A percentile compares a stretch with the other conserved stretches of the same genome.
These are phyloP conservation scores for Cyprinella venusta DNA, from an alignment of 2,797 vertebrate genomes.

Conservation along the genomic window DNA sequence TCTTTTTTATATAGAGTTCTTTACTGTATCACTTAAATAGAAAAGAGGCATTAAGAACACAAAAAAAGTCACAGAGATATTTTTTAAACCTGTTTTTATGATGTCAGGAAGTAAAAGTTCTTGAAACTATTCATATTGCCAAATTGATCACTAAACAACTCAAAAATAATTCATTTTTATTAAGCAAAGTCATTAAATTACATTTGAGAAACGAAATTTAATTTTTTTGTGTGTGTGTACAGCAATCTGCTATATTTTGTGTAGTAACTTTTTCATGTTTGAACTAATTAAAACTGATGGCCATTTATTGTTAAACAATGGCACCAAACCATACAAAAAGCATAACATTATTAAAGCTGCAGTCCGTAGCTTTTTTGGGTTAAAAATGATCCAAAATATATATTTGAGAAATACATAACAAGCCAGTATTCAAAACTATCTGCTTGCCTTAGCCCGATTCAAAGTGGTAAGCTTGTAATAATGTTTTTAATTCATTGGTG, in stretches of 20 bases:
- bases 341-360: background rate
- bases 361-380: too few relatives aligned
- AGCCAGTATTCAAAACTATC: too few relatives aligned
- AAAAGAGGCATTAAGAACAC: background rate
- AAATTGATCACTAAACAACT: background rate
- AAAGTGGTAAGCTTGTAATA: too few relatives aligned
- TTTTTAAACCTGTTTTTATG: background rate
- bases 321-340: background rate
- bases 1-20: too few relatives aligned
- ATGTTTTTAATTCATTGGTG: too few relatives aligned
- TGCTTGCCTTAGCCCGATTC: too few relatives aligned
- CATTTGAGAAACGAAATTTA: background rate
- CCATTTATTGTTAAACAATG: background rate
- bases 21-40: too few relatives aligned
- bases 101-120: background rate
- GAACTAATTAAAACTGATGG: background rate
- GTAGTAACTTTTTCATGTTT: slow-evolving; percentile 1
- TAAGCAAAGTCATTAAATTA: background rate
- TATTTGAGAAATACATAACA: too few relatives aligned
- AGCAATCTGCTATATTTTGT: background rate
- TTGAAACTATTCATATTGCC: background rate
- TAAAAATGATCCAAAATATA: too few relatives aligned
- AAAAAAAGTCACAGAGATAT: background rate
- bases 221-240: background rate
- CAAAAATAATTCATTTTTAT: background rate